Evolutionary conservation across 2,888 invertebrate genomes (phyloP).

Genomic region (Salticus scenicus): DNA sequence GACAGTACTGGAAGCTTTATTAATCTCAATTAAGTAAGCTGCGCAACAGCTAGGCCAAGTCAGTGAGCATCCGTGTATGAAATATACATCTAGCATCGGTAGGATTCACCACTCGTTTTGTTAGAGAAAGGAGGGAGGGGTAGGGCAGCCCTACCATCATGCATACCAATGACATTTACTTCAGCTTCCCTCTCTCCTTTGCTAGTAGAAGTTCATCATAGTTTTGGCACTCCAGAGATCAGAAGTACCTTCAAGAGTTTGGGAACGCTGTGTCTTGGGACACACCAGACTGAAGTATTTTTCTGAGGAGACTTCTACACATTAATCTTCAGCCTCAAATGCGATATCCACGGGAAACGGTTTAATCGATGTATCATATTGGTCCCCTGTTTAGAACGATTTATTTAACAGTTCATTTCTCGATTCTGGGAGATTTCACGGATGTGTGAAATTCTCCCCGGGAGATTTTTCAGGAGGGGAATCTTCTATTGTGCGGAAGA

Average conservation of each 20-base stretch:
- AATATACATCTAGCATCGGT: constrained; percentile 70
- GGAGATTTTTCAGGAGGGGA: constrained; percentile 22
- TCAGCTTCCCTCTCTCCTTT: constrained; percentile 23
- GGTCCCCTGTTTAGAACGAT: constrained; percentile 56
- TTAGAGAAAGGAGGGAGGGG: constrained; percentile 42
- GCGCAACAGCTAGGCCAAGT: constrained; percentile 58
- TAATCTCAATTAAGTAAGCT: constrained; percentile 69
- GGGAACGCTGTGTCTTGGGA: constrained; percentile 34
- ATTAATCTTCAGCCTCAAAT: constrained; percentile 58
- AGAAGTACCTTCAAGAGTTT: constrained; percentile 28
- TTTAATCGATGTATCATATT: constrained; percentile 66
- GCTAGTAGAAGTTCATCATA: constrained; percentile 50
- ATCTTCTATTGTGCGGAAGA: constrained; percentile 4
- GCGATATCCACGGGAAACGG: constrained; percentile 58
- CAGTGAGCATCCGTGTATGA: constrained; percentile 69
- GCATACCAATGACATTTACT: constrained; percentile 68
- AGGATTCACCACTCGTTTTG: constrained; percentile 61
- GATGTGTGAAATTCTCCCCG: constrained; percentile 56
- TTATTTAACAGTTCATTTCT: constrained; percentile 63
- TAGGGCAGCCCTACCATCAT: constrained; percentile 40
- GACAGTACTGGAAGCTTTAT: constrained; percentile 63
- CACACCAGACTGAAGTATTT: constrained; percentile 49
- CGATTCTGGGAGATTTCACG: constrained; percentile 61
- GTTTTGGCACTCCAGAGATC: constrained; percentile 51
- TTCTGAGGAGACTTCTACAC: constrained; percentile 39